Evolutionary conservation across 2,113 vertebrate genomes (phyloP).

Genomic region (Percopsis transmontana): DNA sequence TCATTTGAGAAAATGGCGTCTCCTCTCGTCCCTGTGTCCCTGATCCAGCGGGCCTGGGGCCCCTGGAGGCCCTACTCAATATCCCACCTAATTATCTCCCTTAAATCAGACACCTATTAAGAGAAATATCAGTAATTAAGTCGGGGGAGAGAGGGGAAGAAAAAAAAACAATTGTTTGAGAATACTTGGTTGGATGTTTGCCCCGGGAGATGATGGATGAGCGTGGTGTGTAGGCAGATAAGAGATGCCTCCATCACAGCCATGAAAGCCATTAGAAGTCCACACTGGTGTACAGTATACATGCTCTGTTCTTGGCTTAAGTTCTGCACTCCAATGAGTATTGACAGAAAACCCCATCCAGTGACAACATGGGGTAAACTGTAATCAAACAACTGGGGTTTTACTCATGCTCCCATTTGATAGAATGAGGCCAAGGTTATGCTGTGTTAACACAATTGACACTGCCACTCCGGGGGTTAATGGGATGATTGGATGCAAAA

Average conservation of each 20-base stretch:
- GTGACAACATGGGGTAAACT: constrained; percentile 13
- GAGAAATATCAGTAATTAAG: constrained; percentile 81
- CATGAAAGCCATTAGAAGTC: too few relatives aligned
- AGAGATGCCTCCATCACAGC: too few relatives aligned
- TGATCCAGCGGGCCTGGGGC: constrained; percentile 71
- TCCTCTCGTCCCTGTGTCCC: constrained; percentile 84
- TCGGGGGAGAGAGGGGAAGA: constrained; percentile 53
- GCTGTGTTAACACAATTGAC: constrained; percentile 1
- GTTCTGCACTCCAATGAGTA: constrained; percentile 1
- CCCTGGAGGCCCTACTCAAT: constrained; percentile 78
- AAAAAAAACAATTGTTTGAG: constrained; percentile 62
- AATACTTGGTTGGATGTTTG: constrained; percentile 43
- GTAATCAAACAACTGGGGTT: constrained; percentile 13
- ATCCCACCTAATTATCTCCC: constrained; percentile 80
- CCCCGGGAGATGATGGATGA: constrained; percentile 27
- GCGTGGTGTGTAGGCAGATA: constrained; percentile 18
- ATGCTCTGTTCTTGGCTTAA: constrained; percentile 22
- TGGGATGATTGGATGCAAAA: background rate
- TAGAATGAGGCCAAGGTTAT: constrained; percentile 2
- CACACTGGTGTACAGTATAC: background rate
- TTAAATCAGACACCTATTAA: constrained; percentile 76
- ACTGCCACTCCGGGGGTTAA: background rate
- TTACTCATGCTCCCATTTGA: constrained; percentile 5
- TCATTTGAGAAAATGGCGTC: constrained; percentile 96
- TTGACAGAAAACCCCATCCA: background rate